These are phyloP conservation scores for Caenorhabditis elegans DNA, from an alignment of 1,140 invertebrate species.

Conservation along the genomic window DNA sequence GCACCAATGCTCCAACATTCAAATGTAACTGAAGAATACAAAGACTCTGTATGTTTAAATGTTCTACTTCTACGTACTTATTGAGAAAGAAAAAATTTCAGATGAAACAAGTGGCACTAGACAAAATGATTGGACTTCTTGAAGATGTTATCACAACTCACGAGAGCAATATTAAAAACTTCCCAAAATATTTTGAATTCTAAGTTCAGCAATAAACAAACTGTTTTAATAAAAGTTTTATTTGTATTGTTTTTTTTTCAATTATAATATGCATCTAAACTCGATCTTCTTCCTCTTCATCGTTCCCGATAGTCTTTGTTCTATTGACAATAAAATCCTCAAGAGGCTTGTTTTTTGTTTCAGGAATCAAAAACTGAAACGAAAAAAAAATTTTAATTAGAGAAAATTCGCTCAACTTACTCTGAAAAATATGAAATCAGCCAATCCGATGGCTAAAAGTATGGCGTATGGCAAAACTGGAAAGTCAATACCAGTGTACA, in stretches of 20 bases:
- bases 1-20: neutral
- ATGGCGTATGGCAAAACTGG: neutral
- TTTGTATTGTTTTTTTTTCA: no score
- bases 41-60: neutral
- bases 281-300: neutral
- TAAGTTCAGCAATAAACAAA: no score
- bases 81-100: neutral
- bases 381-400: neutral
- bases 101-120: neutral
- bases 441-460: neutral
- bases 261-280: neutral
- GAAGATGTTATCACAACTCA: neutral
- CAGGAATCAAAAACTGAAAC: conserved; percentile 4
- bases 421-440: neutral
- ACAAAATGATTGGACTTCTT: neutral
- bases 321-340: neutral
- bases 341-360: neutral
- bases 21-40: neutral
- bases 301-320: neutral
- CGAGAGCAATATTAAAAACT: neutral
- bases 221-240: no score
- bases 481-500: neutral
- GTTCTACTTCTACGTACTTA: neutral
- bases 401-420: neutral
- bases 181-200: neutral